These are phyloP conservation scores for Drosophila subsilvestris DNA, from an alignment of 2,888 invertebrate genomes.

Conservation along the genomic window DNA sequence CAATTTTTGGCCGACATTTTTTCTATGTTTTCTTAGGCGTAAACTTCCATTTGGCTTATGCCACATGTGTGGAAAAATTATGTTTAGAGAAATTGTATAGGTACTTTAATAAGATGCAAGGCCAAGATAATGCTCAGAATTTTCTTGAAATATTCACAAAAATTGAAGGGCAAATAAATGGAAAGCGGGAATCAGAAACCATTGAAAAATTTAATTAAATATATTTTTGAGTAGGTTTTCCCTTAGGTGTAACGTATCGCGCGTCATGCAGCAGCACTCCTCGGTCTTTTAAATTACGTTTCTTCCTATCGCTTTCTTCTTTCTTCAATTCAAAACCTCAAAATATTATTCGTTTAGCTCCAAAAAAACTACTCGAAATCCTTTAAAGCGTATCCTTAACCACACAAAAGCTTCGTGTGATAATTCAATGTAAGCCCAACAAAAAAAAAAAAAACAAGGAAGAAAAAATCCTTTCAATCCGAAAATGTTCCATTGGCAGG, in stretches of 20 bases:
- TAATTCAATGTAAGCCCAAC: neutral
- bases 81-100: conserved; percentile 16
- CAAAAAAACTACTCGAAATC: neutral
- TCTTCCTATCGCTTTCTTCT: too few relatives aligned
- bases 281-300: too few relatives aligned
- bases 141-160: neutral
- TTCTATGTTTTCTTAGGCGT: conserved; percentile 5
- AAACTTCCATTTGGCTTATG: conserved; percentile 33
- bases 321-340: too few relatives aligned
- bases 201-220: too few relatives aligned
- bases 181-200: too few relatives aligned
- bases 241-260: too few relatives aligned
- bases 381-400: neutral
- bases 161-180: too few relatives aligned
- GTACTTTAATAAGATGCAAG: neutral
- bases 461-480: neutral
- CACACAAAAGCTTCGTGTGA: neutral
- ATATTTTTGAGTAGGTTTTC: too few relatives aligned
- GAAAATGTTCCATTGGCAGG: neutral
- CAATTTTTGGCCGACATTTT: conserved; percentile 8
- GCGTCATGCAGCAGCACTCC: too few relatives aligned
- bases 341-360: neutral
- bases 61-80: conserved; percentile 24
- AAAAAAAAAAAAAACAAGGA: neutral
- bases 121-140: neutral